phyloP scores from a whole-genome alignment of 2,888 invertebrate genomes.

The Eurytoma californica region DNA sequence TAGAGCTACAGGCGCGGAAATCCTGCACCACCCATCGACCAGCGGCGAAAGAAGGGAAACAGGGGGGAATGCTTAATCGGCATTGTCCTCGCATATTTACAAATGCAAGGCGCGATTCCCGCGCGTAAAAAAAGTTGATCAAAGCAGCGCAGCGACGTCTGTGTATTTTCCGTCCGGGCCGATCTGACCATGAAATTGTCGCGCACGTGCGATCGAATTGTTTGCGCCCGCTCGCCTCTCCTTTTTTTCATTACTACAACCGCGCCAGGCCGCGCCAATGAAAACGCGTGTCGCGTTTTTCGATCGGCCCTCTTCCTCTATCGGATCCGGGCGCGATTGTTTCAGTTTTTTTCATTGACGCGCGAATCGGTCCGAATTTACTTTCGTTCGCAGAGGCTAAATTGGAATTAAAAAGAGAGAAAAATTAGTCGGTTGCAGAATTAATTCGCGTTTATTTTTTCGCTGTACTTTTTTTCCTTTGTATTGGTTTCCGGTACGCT shows the following conservation, averaged over 20 bases:
- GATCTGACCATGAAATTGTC: constrained; percentile 49
- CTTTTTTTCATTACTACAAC: neutral
- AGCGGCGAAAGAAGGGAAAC: neutral
- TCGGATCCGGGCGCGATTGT: neutral
- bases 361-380: neutral
- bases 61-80: neutral
- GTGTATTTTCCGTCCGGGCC: neutral
- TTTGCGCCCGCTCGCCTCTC: constrained; percentile 3
- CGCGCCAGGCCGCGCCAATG: neutral
- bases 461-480: neutral
- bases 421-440: constrained; percentile 14
- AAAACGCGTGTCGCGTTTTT: constrained; percentile 1
- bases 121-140: constrained; percentile 32
- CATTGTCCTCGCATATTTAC: constrained; percentile 31
- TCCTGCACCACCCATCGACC: neutral
- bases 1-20: constrained; percentile 11
- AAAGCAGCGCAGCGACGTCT: constrained; percentile 6
- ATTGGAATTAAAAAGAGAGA: constrained; percentile 36
- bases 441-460: neutral
- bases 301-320: neutral
- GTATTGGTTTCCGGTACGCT: no score
- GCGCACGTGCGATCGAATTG: constrained; percentile 35
- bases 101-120: constrained; percentile 22
- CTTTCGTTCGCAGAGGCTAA: neutral
- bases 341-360: constrained; percentile 3